Percentiles rank a stretch among this genome's conserved stretches.
Conservation (phyloP, 2,888 invertebrate genomes). For the Ophonus ardosiacus region DNA sequence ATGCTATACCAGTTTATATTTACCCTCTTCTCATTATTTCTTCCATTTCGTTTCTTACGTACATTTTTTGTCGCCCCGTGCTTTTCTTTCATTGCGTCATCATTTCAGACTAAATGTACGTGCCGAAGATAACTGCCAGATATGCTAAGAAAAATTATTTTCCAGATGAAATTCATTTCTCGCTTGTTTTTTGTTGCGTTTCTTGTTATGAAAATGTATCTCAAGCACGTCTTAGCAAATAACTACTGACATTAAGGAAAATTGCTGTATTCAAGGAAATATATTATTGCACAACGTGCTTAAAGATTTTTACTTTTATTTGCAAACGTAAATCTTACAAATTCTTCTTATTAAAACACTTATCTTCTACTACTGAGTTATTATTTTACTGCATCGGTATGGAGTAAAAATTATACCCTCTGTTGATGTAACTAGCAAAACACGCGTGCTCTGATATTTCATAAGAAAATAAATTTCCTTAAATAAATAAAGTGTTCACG, state of each 20-base stretch:
- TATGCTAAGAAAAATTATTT: slow-evolving; percentile 62
- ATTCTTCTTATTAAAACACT: slow-evolving; percentile 31
- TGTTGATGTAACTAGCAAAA: not conserved
- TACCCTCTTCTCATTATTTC: slow-evolving; percentile 29
- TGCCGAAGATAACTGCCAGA: slow-evolving; percentile 58
- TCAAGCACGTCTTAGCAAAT: slow-evolving; percentile 52
- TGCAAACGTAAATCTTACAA: slow-evolving; percentile 16
- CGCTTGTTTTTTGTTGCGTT: slow-evolving; percentile 40
- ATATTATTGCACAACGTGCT: slow-evolving; percentile 45
- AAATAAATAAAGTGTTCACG: not conserved
- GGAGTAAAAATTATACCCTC: not conserved
- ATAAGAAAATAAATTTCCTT: not conserved
- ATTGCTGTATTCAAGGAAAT: slow-evolving; percentile 35
- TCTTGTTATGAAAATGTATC: slow-evolving; percentile 59
- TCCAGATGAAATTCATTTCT: slow-evolving; percentile 60
- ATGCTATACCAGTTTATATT: slow-evolving; percentile 21
- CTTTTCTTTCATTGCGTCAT: slow-evolving; percentile 49
- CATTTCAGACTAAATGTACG: slow-evolving; percentile 55
- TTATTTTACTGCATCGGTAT: not conserved
- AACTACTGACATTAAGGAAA: slow-evolving; percentile 51
- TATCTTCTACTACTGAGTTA: not conserved
- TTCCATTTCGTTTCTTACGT: slow-evolving; percentile 40
- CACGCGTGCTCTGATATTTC: not conserved
- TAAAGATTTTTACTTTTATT: slow-evolving; percentile 25
- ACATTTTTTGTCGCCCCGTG: slow-evolving; percentile 25